Conservation (phyloP, 1,140 invertebrate species). For the Ostrea denselamellosa region DNA sequence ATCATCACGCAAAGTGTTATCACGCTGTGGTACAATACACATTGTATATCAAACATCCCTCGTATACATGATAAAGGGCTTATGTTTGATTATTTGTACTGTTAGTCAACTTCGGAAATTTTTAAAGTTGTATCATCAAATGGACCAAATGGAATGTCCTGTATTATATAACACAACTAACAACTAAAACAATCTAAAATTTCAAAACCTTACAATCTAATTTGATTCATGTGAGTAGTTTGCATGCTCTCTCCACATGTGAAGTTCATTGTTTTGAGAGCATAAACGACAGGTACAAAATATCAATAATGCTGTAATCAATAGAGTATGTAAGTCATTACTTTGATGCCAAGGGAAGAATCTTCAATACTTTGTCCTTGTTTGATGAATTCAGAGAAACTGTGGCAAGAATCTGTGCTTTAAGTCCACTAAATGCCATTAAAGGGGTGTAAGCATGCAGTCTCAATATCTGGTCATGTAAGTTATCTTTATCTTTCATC, state of each 20-base stretch:
- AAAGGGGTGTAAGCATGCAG: conserved; percentile 5
- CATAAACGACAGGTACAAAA: background rate
- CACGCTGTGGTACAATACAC: too few species aligned
- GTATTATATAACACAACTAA: too few species aligned
- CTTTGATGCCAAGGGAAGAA: conserved; percentile 13
- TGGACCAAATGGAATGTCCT: too few species aligned
- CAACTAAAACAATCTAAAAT: background rate
- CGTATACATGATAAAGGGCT: too few species aligned
- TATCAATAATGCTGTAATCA: conserved; percentile 15
- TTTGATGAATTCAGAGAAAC: background rate
- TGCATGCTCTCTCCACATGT: background rate
- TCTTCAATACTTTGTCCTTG: background rate
- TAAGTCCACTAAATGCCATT: background rate
- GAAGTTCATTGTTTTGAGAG: background rate
- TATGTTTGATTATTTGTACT: too few species aligned
- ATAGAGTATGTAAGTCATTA: background rate
- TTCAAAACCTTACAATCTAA: background rate
- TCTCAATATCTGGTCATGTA: background rate
- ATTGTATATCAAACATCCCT: too few species aligned
- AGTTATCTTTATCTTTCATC: too few species aligned
- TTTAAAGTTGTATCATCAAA: too few species aligned
- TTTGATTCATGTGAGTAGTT: conserved; percentile 1
- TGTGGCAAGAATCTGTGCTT: background rate
- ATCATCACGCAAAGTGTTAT: too few species aligned
- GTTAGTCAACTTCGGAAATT: too few species aligned